These are phyloP conservation scores for Rambutsinella grinnellia DNA, from an alignment of 2,888 invertebrate genomes.

Conservation along the genomic window DNA sequence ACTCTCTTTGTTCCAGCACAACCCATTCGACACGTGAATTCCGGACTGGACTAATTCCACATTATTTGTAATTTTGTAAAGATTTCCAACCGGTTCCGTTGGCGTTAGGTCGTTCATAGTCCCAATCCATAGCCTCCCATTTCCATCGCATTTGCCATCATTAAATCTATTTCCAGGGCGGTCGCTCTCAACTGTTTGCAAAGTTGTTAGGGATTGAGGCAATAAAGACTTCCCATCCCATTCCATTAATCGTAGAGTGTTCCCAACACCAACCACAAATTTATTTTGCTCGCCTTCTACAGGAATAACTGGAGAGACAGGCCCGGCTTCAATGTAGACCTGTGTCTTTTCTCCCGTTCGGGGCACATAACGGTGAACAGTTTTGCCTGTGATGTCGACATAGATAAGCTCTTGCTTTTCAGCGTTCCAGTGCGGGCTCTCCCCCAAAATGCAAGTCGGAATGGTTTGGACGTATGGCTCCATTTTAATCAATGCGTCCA, in stretches of 20 bases:
- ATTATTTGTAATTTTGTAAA: not conserved
- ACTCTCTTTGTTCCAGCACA: conserved; percentile 81
- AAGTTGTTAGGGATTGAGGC: conserved; percentile 69
- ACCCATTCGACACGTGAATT: conserved; percentile 79
- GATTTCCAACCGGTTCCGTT: conserved; percentile 33
- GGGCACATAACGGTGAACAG: conserved; percentile 19
- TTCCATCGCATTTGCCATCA: conserved; percentile 83
- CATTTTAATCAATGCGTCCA: too few relatives aligned
- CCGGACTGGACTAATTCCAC: not conserved
- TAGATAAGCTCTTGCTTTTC: conserved; percentile 14
- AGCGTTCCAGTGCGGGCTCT: conserved; percentile 34
- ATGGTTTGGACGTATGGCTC: conserved; percentile 19
- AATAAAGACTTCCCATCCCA: conserved; percentile 74
- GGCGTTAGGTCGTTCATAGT: not conserved
- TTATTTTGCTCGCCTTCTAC: conserved; percentile 74
- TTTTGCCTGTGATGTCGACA: conserved; percentile 14
- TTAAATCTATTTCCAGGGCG: conserved; percentile 77
- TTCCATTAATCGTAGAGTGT: conserved; percentile 74
- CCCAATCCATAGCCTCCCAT: conserved; percentile 77
- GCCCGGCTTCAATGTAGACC: conserved; percentile 67
- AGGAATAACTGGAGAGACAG: conserved; percentile 76
- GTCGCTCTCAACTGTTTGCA: conserved; percentile 73
- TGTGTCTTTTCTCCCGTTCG: conserved; percentile 9
- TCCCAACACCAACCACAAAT: conserved; percentile 76
- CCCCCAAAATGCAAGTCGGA: conserved; percentile 4